A percentile compares a stretch with the other conserved stretches of the same genome.
Evolutionary conservation across 2,888 invertebrate species (phyloP).

Genomic region (Lepidocyrtoides sp.): DNA sequence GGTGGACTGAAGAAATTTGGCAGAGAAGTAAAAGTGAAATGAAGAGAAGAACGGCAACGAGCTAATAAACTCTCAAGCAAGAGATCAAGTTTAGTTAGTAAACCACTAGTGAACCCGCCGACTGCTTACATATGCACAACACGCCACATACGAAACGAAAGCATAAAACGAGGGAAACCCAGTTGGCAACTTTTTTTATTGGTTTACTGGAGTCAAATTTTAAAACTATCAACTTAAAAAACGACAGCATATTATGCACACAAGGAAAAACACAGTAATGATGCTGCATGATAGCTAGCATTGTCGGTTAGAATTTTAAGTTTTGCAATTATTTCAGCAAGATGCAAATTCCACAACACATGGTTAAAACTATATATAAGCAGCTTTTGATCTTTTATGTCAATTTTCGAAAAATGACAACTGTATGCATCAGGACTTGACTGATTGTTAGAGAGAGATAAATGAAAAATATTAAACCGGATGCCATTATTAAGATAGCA

Average conservation of each 20-base stretch:
- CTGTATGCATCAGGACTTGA: neutral
- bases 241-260: too few species aligned
- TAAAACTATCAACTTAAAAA: too few species aligned
- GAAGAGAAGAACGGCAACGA: neutral
- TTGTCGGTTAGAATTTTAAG: neutral
- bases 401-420: neutral
- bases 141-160: too few species aligned
- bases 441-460: too few species aligned
- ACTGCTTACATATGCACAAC: too few species aligned
- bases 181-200: constrained; percentile 45
- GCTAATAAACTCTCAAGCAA: neutral
- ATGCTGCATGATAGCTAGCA: too few species aligned
- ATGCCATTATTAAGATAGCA: too few species aligned
- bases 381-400: too few species aligned
- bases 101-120: neutral
- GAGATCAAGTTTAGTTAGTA: too few species aligned
- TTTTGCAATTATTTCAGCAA: neutral
- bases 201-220: constrained; percentile 19
- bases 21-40: neutral
- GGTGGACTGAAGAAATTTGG: neutral
- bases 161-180: too few species aligned
- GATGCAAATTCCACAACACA: neutral
- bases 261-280: too few species aligned
- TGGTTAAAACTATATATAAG: too few species aligned
- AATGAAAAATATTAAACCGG: neutral